Evolutionary conservation across 2,113 vertebrate species (phyloP), one percentile per base, ranked within the genome.

Genomic region (Pardalotus punctatus): DNA sequence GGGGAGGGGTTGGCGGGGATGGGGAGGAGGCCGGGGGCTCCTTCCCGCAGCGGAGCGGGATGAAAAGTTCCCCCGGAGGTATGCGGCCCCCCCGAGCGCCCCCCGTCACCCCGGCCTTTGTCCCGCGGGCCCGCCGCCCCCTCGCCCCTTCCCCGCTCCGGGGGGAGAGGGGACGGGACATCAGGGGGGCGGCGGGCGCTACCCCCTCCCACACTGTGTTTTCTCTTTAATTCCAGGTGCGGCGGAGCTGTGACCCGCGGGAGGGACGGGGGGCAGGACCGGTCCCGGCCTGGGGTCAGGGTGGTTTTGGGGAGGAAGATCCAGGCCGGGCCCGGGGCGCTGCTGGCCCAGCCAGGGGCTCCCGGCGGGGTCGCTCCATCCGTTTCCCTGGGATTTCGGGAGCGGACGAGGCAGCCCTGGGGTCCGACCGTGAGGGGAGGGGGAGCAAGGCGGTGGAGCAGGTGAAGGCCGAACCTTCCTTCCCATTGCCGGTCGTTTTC

Each of bases 161-260:
- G n/a, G 13, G 27, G 51, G 5, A 33, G 22, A n/a, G 14, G 31
- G 23, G 29, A 24, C 16, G 15, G 24, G 45, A 18, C 12, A 6
- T 23, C 64, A 29, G 29, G 42, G n/a, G 54, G n/a, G 45, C 15
- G 24, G 67, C 12, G 38, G 14, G 29, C 17, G n/a, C 50, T 47
- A 3, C 51, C 47, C 69, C 40, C 56, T 58, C 62, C 62, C 58
- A 43, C 62, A 10, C 21, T 29, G 69, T 35, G 60, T 45, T 84
- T 61, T 65, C 62, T 94, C 57, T 67, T 54, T 35, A 62, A 53
- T 84, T 96, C 43, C 92, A 96, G 90, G 93, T 94, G 64, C 86
- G 38, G 48, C 14, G 38, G 69, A 92, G 69, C 62, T 27, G 73
- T 9, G 27, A 50, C 25, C 77, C 29, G 38, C 48, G 78, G 77